A percentile compares a stretch with the other conserved stretches of the same genome.
Evolutionary conservation across 53 echinoderm and acorn worm species (phyloP).

Genomic region (Patiria pectinifera): DNA sequence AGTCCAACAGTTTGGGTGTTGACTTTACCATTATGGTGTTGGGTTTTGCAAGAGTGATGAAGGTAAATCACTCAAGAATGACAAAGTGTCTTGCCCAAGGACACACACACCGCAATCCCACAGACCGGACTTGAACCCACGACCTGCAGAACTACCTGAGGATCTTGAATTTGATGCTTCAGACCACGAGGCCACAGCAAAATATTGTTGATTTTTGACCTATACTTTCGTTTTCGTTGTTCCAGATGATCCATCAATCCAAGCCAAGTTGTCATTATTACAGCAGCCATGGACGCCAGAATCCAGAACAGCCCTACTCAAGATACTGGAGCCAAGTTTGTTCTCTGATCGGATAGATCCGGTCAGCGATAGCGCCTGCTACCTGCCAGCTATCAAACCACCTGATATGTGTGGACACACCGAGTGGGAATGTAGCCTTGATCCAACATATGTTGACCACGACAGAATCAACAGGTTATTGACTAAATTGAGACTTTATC

Average conservation of each 20-base stretch:
- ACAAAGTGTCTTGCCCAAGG: too few relatives aligned
- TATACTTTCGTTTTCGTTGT: background rate
- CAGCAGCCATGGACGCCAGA: conserved; percentile 43
- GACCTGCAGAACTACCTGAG: too few relatives aligned
- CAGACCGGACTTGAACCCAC: too few relatives aligned
- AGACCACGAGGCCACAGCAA: too few relatives aligned
- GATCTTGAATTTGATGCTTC: too few relatives aligned
- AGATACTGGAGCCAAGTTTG: conserved; percentile 62
- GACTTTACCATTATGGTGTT: too few relatives aligned
- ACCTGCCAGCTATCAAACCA: conserved; percentile 59
- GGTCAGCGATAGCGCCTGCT: conserved; percentile 70
- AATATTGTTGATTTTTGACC: too few relatives aligned
- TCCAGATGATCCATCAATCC: conserved; percentile 44
- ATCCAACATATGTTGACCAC: conserved; percentile 75
- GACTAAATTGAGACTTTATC: background rate
- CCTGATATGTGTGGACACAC: conserved; percentile 69
- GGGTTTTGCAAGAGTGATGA: too few relatives aligned
- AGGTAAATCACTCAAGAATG: too few relatives aligned
- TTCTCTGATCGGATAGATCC: conserved; percentile 59
- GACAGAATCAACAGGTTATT: conserved; percentile 74
- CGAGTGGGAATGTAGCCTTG: conserved; percentile 74
- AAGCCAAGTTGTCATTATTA: conserved; percentile 19
- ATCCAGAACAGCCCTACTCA: conserved; percentile 17
- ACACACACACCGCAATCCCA: too few relatives aligned
- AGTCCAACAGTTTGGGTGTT: too few relatives aligned